Evolutionary conservation across 2,113 vertebrate species (phyloP).

Genomic region (Toxotes jaculatrix): DNA sequence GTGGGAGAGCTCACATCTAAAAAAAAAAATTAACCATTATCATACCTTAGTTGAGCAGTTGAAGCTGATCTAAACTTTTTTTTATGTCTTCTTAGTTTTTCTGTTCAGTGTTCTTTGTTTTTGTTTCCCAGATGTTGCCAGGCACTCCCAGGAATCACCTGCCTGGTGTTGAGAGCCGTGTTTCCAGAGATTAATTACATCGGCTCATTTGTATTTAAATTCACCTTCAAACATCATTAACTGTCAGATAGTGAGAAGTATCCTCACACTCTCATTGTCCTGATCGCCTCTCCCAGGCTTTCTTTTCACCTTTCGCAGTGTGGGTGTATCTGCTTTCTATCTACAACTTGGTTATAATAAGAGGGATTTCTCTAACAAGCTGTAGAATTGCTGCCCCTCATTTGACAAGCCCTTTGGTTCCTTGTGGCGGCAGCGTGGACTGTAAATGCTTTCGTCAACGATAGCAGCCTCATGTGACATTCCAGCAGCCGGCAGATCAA

Average conservation of each 20-base stretch:
- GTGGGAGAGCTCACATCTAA: no score
- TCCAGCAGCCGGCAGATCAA: slow-evolving; percentile 53
- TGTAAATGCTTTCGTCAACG: slow-evolving; percentile 51
- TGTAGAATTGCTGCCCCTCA: slow-evolving; percentile 1
- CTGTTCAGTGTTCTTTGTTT: no score
- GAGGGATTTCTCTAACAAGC: slow-evolving; percentile 1
- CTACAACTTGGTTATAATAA: slow-evolving; percentile 24
- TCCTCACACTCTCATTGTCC: not conserved
- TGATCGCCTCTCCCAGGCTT: not conserved
- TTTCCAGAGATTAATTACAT: not conserved
- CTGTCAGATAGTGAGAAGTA: no score
- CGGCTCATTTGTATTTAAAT: not conserved
- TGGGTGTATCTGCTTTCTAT: not conserved
- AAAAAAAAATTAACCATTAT: no score
- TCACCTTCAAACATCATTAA: not conserved
- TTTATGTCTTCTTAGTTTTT: no score
- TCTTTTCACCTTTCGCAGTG: not conserved
- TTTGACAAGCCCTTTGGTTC: slow-evolving; percentile 16
- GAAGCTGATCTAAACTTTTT: no score
- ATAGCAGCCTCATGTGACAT: slow-evolving; percentile 22
- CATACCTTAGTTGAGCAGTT: no score
- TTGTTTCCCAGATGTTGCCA: no score
- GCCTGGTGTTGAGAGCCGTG: not conserved
- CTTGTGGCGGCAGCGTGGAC: not conserved
- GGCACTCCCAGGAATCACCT: not conserved